Evolutionary conservation across 2,888 invertebrate species (phyloP).

Genomic region (Cephus pygmeus): DNA sequence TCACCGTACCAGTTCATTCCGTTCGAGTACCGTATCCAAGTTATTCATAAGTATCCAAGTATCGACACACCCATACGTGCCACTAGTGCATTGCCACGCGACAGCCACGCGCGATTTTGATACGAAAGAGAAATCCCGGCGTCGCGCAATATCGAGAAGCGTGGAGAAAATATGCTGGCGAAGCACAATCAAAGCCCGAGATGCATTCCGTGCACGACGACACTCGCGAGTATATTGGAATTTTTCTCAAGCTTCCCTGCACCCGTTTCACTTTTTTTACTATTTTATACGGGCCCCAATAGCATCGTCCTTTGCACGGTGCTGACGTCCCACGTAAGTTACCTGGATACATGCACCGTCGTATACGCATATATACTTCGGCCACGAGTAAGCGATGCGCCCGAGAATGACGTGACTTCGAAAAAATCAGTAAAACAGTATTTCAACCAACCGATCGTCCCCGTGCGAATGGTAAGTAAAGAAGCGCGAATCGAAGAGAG

Average conservation of each 20-base stretch:
- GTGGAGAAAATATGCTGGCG: slow-evolving; percentile 60
- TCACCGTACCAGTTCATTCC: too few species aligned
- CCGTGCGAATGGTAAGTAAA: background rate
- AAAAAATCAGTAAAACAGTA: background rate
- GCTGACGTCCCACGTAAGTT: background rate
- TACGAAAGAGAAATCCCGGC: slow-evolving; percentile 5
- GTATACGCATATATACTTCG: background rate
- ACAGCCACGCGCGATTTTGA: background rate
- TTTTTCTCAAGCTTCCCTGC: slow-evolving; percentile 43
- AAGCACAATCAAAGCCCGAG: slow-evolving; percentile 62
- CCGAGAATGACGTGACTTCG: background rate
- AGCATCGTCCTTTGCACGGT: background rate
- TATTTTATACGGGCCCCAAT: background rate
- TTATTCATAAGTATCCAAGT: background rate
- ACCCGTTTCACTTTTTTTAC: background rate
- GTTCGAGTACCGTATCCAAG: background rate
- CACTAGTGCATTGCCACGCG: too few species aligned
- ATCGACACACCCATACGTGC: too few species aligned
- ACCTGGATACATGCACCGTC: background rate
- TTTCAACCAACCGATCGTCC: background rate
- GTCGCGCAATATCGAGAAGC: slow-evolving; percentile 49
- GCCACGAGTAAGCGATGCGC: background rate
- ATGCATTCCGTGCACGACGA: slow-evolving; percentile 61
- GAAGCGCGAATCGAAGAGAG: background rate
- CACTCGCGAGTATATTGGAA: slow-evolving; percentile 61